These are phyloP conservation scores for Tragopan temminckii DNA, from an alignment of 2,797 vertebrate species.

Conservation along the genomic window DNA sequence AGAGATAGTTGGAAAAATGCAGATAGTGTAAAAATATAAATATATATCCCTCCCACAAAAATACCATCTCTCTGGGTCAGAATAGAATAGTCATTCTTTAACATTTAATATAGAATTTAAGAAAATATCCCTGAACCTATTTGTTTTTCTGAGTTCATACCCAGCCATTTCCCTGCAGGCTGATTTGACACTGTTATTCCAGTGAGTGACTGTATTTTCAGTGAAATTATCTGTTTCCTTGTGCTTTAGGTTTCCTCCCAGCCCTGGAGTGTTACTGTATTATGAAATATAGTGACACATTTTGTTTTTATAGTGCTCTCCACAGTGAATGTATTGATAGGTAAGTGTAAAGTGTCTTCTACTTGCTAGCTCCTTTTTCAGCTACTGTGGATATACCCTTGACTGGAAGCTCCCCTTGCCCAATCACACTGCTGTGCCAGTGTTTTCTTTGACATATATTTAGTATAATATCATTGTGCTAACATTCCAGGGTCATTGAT, in stretches of 20 bases:
- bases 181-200: constrained; percentile 28
- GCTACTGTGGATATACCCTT: neutral
- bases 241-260: constrained; percentile 42
- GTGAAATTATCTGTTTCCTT: constrained; percentile 26
- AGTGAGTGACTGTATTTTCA: constrained; percentile 9
- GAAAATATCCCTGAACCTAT: constrained; percentile 53
- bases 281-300: constrained; percentile 32
- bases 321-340: neutral
- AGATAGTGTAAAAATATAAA: constrained; percentile 49
- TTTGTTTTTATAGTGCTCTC: constrained; percentile 4
- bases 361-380: constrained; percentile 16
- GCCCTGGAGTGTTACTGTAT: constrained; percentile 28
- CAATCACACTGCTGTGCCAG: constrained; percentile 11
- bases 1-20: constrained; percentile 32
- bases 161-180: neutral
- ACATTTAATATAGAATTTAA: constrained; percentile 7
- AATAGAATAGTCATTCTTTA: constrained; percentile 42
- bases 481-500: neutral
- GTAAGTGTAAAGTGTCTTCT: constrained; percentile 15
- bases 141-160: constrained; percentile 11
- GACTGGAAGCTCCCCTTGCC: neutral
- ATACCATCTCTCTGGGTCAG: neutral
- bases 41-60: constrained; percentile 48
- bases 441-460: constrained; percentile 28
- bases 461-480: neutral